Conservation (phyloP, 2,888 invertebrate species). For the Oligia latruncula region DNA sequence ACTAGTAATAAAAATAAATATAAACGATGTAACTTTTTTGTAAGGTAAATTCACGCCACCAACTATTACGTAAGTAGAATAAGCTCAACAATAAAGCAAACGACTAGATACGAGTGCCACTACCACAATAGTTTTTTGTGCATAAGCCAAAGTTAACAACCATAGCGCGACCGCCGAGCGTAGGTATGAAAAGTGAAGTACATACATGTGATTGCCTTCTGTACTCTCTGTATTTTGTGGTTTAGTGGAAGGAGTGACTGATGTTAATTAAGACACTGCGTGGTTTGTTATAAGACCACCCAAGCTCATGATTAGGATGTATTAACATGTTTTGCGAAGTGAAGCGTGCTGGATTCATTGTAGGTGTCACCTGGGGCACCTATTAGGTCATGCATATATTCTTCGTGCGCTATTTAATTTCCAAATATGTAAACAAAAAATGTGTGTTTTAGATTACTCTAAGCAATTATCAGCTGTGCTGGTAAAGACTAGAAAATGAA, state of each 20-base stretch:
- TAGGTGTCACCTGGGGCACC: background rate
- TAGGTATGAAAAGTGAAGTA: too few species aligned
- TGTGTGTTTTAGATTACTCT: background rate
- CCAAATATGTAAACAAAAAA: background rate
- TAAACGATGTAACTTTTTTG: too few species aligned
- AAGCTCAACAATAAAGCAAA: too few species aligned
- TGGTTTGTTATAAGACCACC: constrained; percentile 4
- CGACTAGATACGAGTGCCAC: too few species aligned
- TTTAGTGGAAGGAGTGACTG: background rate
- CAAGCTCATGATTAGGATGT: constrained; percentile 7
- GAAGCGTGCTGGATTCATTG: background rate
- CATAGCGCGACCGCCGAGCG: too few species aligned
- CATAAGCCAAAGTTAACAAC: too few species aligned
- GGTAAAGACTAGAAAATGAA: background rate
- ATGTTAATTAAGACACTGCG: constrained; percentile 19
- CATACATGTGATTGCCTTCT: too few species aligned
- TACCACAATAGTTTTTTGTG: too few species aligned
- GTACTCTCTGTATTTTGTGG: too few species aligned
- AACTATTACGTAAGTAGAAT: too few species aligned
- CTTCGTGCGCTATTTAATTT: background rate
- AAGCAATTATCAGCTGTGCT: background rate
- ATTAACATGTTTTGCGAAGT: background rate
- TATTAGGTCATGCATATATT: background rate
- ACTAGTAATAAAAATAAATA: too few species aligned
- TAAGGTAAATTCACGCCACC: too few species aligned